Base-by-base conservation (phyloP, 2,797 vertebrate species). In the Poecile montanus region DNA sequence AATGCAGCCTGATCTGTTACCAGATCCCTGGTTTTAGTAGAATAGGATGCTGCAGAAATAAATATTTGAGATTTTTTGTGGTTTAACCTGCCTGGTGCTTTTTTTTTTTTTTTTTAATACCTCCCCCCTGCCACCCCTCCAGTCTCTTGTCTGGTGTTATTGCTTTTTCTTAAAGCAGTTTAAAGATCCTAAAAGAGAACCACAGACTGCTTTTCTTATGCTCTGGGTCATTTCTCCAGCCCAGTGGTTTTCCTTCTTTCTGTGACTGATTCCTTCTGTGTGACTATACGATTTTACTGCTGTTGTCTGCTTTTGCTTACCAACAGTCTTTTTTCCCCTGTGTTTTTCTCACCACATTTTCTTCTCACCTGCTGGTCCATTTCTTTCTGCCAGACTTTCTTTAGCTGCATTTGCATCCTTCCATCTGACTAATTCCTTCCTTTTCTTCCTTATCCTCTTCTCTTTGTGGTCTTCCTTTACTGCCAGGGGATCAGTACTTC, bases 91-190 rank as follows among this genome's bases (percentile, higher is more conserved):
- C 34, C 22, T 70, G n/a, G 4, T 80, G 13, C 11, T 2, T 11
- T 29, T 27, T 47, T 34, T 15, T 30, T 19, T 7, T 11, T 60
- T 42, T 53, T 65, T 78, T 17, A 38, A 68, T 36, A 48, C 1
- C 6, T 38, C 4, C 1, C 13, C 3, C 5, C 8, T 12, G 6
- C 38, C 5, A 2, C 21, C 3, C 4, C 29, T 21, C 26, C 30
- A 67, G 0, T 30, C 19, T 6, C 6, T 73, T 51, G 36, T 73
- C 53, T 80, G 26, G 6, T 23, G 5, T 77, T 53, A 6, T 13
- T 67, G 42, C 17, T 85, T 83, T 84, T 47, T 18, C 11, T 85
- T 67, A 45, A 61, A 74, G 29, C 26, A 42, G 17, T 50, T 83
- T 57, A 26, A 67, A 91, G 77, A 42, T 74, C 26, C 9, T 67